phyloP scores from a whole-genome alignment of 2,888 invertebrate species.

The Ceraclea dissimilis region DNA sequence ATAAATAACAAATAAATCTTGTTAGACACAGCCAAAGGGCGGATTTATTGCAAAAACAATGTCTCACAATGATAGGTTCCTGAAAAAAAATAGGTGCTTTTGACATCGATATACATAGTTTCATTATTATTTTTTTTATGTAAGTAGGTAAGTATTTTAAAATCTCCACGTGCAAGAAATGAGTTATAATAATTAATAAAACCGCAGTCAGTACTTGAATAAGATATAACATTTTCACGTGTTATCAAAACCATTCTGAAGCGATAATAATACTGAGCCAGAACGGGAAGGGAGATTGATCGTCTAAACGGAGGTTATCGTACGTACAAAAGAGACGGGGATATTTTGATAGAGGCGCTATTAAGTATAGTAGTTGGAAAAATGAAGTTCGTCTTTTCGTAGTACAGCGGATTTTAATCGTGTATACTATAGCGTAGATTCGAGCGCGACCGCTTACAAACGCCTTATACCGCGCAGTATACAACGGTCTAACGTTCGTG shows the following conservation, averaged over 20 bases:
- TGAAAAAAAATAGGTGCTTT: too few species aligned
- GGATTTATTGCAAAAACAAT: too few species aligned
- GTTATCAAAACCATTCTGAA: too few species aligned
- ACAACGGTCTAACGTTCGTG: constrained; percentile 24
- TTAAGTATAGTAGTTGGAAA: neutral
- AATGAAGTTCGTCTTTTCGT: neutral
- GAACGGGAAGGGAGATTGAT: neutral
- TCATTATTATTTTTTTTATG: too few species aligned
- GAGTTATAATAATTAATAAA: neutral
- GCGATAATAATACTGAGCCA: neutral
- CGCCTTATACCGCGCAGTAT: constrained; percentile 30
- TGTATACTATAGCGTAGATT: too few species aligned
- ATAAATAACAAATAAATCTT: too few species aligned
- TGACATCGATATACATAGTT: too few species aligned
- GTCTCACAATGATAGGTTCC: too few species aligned
- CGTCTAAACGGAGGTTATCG: neutral
- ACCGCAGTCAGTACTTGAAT: too few species aligned
- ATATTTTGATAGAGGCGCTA: neutral
- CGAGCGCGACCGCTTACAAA: constrained; percentile 44
- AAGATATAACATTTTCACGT: constrained; percentile 1
- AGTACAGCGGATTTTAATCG: neutral
- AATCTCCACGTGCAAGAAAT: neutral
- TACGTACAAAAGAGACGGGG: neutral
- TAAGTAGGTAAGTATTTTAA: too few species aligned
- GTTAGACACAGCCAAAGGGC: too few species aligned